These are phyloP conservation scores for Anseranas semipalmata DNA, from an alignment of 2,113 vertebrate genomes.

Conservation along the genomic window DNA sequence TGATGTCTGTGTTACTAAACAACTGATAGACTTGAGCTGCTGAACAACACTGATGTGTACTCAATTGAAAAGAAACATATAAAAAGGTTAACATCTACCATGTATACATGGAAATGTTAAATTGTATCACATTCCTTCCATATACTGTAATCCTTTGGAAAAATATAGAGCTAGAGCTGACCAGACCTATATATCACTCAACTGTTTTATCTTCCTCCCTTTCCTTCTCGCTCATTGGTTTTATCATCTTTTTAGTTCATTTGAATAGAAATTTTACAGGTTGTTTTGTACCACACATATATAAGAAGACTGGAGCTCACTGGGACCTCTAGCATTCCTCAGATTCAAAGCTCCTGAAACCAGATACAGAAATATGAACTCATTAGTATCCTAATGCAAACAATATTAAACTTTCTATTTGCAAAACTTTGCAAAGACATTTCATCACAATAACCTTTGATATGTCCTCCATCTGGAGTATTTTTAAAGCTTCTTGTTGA, in stretches of 20 bases:
- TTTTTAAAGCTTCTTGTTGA: conserved; percentile 58
- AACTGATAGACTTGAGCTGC: neutral
- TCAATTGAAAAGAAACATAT: neutral
- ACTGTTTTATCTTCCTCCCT: neutral
- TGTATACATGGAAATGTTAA: neutral
- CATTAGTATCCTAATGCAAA: neutral
- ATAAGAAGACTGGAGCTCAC: neutral
- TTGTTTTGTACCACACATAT: neutral
- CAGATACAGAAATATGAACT: neutral
- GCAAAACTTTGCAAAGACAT: conserved; percentile 1
- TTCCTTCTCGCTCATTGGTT: neutral
- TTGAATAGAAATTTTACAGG: neutral
- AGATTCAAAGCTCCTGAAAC: conserved; percentile 38
- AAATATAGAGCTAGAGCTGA: neutral
- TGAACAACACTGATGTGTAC: neutral
- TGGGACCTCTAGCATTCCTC: neutral
- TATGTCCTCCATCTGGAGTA: conserved; percentile 52
- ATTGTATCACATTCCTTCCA: neutral
- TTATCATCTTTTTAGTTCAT: neutral
- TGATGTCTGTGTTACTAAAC: neutral
- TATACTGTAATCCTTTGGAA: neutral
- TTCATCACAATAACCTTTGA: conserved; percentile 39
- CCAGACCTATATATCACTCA: neutral
- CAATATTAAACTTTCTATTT: neutral
- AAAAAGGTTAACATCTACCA: neutral